These are phyloP conservation scores for Schizopygopsis malacanthus DNA, from an alignment of 2,797 vertebrate species.

Conservation along the genomic window DNA sequence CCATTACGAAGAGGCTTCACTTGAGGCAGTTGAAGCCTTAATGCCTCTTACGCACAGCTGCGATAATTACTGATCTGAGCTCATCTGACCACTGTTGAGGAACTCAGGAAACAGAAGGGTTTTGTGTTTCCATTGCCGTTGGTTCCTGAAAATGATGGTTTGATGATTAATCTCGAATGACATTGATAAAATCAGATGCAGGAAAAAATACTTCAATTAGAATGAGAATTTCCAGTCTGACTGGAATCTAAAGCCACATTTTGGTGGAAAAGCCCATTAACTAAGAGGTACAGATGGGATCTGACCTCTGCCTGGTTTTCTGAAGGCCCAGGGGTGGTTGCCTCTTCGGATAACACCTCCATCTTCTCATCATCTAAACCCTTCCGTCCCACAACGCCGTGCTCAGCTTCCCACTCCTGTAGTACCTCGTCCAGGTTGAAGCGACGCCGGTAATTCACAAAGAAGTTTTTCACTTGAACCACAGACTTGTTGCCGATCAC, in stretches of 20 bases:
- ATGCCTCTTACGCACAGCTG: conserved; percentile 73
- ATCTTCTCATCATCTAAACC: conserved; percentile 84
- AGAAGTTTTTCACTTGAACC: conserved; percentile 99
- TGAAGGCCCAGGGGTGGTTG: conserved; percentile 75
- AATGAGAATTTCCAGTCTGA: not conserved
- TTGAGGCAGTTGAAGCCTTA: conserved; percentile 58
- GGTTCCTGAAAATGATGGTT: conserved; percentile 64
- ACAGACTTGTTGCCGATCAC: conserved; percentile 99
- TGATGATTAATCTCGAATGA: not conserved
- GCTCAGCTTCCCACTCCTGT: conserved; percentile 99
- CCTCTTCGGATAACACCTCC: conserved; percentile 81
- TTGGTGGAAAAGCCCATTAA: conserved; percentile 13
- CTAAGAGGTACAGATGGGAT: not conserved
- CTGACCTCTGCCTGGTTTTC: conserved; percentile 86
- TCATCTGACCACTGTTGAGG: conserved; percentile 1
- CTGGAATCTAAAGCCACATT: not conserved
- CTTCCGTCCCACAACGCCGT: conserved; percentile 83
- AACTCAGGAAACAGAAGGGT: conserved; percentile 69
- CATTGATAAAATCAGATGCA: not conserved
- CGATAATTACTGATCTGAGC: conserved; percentile 51
- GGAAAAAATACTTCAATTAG: not conserved
- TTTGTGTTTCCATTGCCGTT: conserved; percentile 65
- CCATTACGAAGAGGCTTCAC: conserved; percentile 81
- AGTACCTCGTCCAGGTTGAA: conserved; percentile 99
- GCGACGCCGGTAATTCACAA: conserved; percentile 98